Evolutionary conservation across 2,113 vertebrate species (phyloP), one percentile per base, ranked within the genome.

Genomic region (Rhinoderma darwinii): DNA sequence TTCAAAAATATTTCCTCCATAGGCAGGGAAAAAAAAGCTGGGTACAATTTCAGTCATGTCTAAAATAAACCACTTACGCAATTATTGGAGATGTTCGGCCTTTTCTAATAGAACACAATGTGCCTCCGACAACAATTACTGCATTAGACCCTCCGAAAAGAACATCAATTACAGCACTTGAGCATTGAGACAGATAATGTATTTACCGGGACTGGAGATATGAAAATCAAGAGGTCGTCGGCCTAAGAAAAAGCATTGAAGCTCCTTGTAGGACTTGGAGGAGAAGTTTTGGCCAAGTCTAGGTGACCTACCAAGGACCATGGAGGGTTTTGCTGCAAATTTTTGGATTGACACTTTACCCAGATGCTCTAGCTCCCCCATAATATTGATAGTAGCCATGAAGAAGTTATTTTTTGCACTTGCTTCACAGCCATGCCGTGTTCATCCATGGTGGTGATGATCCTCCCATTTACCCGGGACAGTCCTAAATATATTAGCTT

Each of bases 61-160:
- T 41, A 86, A 70, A 86, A 80, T 80, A 70, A 86, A 80, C 61
- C 84, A 80, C 76, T 86, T 73, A 72, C 66, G 51, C 63, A 72
- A 68, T 86, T 80, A 86, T 86, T 56, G 84, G 84, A 54, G 30
- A 72, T 80, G 15, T 39, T 10, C 35, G 20, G 30, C 11, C 51
- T 47, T 27, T 27, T 11, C 72, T 85, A 77, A 77, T 77, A 85
- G 83, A 43, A 63, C 59, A 51, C 30, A 44, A 35, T 68, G 59
- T 78, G 70, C 72, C 20, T 59, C 14, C 44, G 37, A 75, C 72
- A 43, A 56, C 70, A 44, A 43, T 84, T 59, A 84, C 37, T 74
- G 68, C 35, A 75, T 75, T 54, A 63, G 56, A 15, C 5, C 51
- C 78, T 2, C 39, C 25, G 77, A 25, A 63, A 6, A 56, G 68